A percentile compares a stretch with the other conserved stretches of the same genome.
Evolutionary conservation across 2,797 vertebrate genomes (phyloP).

Genomic region (Bovichtus diacanthus): DNA sequence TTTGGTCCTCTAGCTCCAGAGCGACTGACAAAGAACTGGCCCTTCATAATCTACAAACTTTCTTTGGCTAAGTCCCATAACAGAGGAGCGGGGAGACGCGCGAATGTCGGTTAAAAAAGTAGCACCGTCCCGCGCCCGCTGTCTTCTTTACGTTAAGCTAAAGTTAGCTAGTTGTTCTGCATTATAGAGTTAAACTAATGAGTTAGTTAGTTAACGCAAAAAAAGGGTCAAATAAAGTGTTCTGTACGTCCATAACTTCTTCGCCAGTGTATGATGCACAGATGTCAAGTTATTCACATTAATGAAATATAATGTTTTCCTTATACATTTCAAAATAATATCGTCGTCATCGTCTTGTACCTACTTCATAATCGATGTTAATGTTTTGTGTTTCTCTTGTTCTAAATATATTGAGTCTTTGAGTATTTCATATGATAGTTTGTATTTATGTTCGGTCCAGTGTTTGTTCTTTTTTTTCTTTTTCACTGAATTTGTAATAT

Average conservation of each 20-base stretch:
- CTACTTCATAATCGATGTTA: too few species aligned
- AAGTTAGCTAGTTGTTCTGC: neutral
- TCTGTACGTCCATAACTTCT: neutral
- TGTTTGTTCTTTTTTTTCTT: fast-evolving
- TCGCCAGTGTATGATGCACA: too few species aligned
- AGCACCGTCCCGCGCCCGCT: neutral
- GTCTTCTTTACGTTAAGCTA: neutral
- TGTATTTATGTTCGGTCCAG: fast-evolving
- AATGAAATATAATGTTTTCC: neutral
- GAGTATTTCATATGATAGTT: fast-evolving
- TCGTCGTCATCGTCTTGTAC: fast-evolving
- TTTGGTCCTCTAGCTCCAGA: neutral
- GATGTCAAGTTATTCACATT: neutral
- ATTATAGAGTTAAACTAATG: neutral
- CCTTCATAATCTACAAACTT: neutral
- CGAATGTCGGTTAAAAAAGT: neutral
- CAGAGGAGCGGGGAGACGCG: neutral
- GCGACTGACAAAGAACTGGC: neutral
- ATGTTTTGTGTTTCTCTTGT: fast-evolving
- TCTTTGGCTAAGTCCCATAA: neutral
- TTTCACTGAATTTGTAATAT: neutral
- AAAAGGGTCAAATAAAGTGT: neutral
- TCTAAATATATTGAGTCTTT: fast-evolving
- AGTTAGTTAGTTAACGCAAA: neutral
- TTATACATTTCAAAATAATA: constrained; percentile 29